Evolutionary conservation across 2,888 invertebrate genomes (phyloP).

Genomic region (Stegana nigrithorax): DNA sequence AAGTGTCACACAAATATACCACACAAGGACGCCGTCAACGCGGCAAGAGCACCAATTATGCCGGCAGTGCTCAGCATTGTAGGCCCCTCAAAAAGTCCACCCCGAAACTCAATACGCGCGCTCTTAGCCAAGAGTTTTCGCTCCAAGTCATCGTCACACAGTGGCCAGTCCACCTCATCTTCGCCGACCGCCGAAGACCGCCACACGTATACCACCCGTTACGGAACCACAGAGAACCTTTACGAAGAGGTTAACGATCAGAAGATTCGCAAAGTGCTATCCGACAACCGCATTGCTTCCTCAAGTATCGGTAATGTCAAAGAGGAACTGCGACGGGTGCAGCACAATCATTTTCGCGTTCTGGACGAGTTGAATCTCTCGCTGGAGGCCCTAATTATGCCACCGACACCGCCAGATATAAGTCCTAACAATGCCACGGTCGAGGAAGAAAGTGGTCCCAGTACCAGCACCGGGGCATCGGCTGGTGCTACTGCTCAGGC

Average conservation of each 20-base stretch:
- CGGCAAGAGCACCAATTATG: slow-evolving; percentile 37
- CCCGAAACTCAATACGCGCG: slow-evolving; percentile 66
- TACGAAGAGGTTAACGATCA: slow-evolving; percentile 68
- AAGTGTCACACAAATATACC: slow-evolving; percentile 75
- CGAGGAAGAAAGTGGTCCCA: slow-evolving; percentile 71
- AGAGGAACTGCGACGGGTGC: slow-evolving; percentile 86
- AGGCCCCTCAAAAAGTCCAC: slow-evolving; percentile 65
- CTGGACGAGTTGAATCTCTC: slow-evolving; percentile 88
- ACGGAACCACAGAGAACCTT: slow-evolving; percentile 81
- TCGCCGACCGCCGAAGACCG: slow-evolving; percentile 62
- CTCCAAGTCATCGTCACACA: slow-evolving; percentile 58
- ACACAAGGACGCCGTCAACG: slow-evolving; percentile 54
- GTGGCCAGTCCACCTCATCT: slow-evolving; percentile 58
- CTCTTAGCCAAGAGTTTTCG: slow-evolving; percentile 66
- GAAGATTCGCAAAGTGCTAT: slow-evolving; percentile 67
- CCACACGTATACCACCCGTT: slow-evolving; percentile 81
- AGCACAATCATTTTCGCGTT: slow-evolving; percentile 84
- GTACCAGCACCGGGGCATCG: slow-evolving; percentile 31
- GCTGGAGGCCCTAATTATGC: slow-evolving; percentile 91
- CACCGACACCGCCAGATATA: slow-evolving; percentile 71
- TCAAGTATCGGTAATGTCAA: slow-evolving; percentile 80
- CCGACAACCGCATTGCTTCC: slow-evolving; percentile 73
- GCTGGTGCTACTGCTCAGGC: slow-evolving; percentile 22
- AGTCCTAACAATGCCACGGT: slow-evolving; percentile 70
- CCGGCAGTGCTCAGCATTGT: slow-evolving; percentile 32